Percentiles rank a stretch among this genome's conserved stretches.
Evolutionary conservation across 2,797 vertebrate species (phyloP).

Genomic region (Coregonus ussuriensis): DNA sequence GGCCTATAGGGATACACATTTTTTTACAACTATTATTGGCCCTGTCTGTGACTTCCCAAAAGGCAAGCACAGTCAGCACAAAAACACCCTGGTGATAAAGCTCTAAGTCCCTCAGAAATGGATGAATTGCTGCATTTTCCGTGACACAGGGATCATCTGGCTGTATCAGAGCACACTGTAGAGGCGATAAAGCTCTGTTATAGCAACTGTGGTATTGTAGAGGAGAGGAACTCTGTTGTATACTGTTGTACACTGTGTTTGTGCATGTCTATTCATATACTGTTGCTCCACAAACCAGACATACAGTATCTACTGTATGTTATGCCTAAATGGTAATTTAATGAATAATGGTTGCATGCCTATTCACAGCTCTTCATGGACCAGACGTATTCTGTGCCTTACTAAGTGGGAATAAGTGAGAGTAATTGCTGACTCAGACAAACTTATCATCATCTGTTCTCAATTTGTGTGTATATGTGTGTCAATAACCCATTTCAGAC

Average conservation of each 20-base stretch:
- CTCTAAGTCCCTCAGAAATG: constrained; percentile 14
- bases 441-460: neutral
- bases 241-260: neutral
- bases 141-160: constrained; percentile 6
- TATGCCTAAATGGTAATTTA: neutral
- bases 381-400: neutral
- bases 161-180: neutral
- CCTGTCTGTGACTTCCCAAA: neutral
- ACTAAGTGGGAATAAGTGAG: neutral
- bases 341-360: neutral
- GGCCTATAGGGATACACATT: no score
- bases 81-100: constrained; percentile 12
- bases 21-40: constrained; percentile 4
- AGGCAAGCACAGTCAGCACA: constrained; percentile 25
- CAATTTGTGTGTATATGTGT: neutral
- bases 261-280: no score
- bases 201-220: neutral
- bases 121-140: constrained; percentile 31
- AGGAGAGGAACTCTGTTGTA: neutral
- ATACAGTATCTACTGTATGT: neutral
- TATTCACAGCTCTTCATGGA: neutral
- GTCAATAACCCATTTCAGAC: constrained; percentile 11
- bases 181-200: neutral
- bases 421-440: neutral
- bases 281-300: neutral